These are phyloP conservation scores for Antitype chi DNA, from an alignment of 2,888 invertebrate species.

Conservation along the genomic window DNA sequence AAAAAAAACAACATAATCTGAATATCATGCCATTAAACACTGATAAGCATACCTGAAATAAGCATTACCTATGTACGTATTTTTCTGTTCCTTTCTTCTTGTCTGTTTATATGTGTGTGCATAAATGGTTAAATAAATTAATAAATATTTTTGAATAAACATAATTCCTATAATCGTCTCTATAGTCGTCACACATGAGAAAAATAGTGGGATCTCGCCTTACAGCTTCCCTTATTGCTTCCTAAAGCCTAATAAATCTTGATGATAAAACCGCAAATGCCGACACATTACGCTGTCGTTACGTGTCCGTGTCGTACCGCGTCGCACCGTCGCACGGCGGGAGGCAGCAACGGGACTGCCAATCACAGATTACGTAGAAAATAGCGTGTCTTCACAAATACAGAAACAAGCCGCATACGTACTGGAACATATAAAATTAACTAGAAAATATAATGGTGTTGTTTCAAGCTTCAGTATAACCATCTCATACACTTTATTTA, in stretches of 20 bases:
- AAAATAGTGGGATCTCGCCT: conserved; percentile 9
- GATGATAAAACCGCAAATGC: conserved; percentile 48
- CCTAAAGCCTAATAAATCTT: conserved; percentile 51
- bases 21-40: conserved; percentile 3
- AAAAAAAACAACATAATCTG: not conserved
- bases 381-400: conserved; percentile 75
- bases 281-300: conserved; percentile 54
- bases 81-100: no score
- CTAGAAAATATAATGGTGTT: conserved; percentile 51
- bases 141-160: not conserved
- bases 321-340: conserved; percentile 57
- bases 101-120: no score
- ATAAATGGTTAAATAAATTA: no score
- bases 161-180: not conserved
- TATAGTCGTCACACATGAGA: not conserved
- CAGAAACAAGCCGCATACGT: conserved; percentile 63
- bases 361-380: conserved; percentile 83
- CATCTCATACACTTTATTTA: conserved; percentile 39
- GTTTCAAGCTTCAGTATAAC: conserved; percentile 29
- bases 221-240: conserved; percentile 21
- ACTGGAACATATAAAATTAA: conserved; percentile 52
- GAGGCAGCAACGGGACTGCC: conserved; percentile 81
- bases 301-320: conserved; percentile 52
- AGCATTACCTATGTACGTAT: no score
- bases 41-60: no score